phyloP scores from a whole-genome alignment of 1,140 invertebrate species.

The Pinna nobilis region DNA sequence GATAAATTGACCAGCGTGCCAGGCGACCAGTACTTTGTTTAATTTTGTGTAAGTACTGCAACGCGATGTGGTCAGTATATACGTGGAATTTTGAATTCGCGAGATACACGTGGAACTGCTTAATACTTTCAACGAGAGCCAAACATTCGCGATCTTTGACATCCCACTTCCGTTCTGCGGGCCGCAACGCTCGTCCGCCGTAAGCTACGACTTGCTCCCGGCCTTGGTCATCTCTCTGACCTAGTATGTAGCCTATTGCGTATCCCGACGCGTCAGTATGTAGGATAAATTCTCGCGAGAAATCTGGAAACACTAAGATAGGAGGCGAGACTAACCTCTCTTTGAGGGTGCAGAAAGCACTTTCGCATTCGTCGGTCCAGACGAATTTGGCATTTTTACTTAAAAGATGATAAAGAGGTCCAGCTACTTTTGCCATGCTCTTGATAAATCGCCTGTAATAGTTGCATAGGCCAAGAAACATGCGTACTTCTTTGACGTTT shows the following conservation, averaged over 20 bases:
- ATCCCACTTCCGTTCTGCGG: conserved; percentile 32
- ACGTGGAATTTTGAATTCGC: conserved; percentile 28
- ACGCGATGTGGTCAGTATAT: conserved; percentile 36
- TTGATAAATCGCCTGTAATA: conserved; percentile 71
- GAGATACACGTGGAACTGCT: conserved; percentile 26
- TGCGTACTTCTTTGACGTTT: conserved; percentile 68
- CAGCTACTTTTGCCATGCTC: conserved; percentile 61
- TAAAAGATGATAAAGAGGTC: conserved; percentile 69
- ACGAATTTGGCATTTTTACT: conserved; percentile 65
- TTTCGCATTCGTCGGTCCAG: conserved; percentile 47
- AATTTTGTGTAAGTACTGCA: conserved; percentile 31
- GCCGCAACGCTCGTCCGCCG: conserved; percentile 36
- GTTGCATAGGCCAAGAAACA: conserved; percentile 75
- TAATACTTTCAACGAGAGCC: conserved; percentile 35
- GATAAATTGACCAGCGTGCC: conserved; percentile 36
- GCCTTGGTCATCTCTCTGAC: conserved; percentile 39
- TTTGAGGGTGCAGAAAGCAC: conserved; percentile 52
- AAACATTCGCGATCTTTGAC: conserved; percentile 30
- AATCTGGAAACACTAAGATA: conserved; percentile 46
- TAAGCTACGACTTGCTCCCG: conserved; percentile 47
- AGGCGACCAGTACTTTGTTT: conserved; percentile 27
- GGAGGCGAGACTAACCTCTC: conserved; percentile 40
- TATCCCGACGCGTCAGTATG: conserved; percentile 46
- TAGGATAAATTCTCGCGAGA: conserved; percentile 47
- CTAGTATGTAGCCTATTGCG: conserved; percentile 42